Conservation (phyloP, 2,888 invertebrate species). For the Tortrix viridana region DNA sequence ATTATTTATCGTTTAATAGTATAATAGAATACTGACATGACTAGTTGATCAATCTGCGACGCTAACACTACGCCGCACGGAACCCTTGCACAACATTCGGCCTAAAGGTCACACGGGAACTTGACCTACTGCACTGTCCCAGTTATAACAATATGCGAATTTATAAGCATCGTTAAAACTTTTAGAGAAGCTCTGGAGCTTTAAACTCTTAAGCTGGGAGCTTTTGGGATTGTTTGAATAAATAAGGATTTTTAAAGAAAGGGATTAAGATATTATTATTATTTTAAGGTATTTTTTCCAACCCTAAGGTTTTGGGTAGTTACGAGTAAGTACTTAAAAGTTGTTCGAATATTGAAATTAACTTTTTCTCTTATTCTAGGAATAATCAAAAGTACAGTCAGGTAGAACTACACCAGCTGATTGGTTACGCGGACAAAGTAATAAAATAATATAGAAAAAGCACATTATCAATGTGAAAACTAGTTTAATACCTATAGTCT, state of each 20-base stretch:
- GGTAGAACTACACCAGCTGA: too few relatives aligned
- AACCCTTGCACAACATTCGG: constrained; percentile 21
- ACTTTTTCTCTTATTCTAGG: too few relatives aligned
- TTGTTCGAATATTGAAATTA: too few relatives aligned
- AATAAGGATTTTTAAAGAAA: constrained; percentile 3
- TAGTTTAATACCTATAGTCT: too few relatives aligned
- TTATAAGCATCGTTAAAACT: constrained; percentile 34
- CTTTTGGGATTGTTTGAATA: constrained; percentile 18
- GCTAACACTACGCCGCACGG: constrained; percentile 4
- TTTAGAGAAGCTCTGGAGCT: constrained; percentile 22
- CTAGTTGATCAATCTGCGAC: not conserved
- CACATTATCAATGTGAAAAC: too few relatives aligned
- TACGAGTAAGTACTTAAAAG: too few relatives aligned
- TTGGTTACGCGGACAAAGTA: too few relatives aligned
- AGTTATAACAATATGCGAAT: constrained; percentile 31
- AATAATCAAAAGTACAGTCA: too few relatives aligned
- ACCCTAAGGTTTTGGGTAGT: too few relatives aligned
- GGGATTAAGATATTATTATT: not conserved
- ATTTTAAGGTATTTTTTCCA: not conserved
- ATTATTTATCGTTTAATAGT: too few relatives aligned
- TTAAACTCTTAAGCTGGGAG: constrained; percentile 24
- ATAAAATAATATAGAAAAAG: too few relatives aligned
- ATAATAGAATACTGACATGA: too few relatives aligned
- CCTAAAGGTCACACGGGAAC: constrained; percentile 17
- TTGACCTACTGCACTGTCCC: constrained; percentile 31